Percentiles rank a stretch among this genome's conserved stretches.
Conservation (phyloP, 1,140 invertebrate species). For the Sinonovacula constricta region DNA sequence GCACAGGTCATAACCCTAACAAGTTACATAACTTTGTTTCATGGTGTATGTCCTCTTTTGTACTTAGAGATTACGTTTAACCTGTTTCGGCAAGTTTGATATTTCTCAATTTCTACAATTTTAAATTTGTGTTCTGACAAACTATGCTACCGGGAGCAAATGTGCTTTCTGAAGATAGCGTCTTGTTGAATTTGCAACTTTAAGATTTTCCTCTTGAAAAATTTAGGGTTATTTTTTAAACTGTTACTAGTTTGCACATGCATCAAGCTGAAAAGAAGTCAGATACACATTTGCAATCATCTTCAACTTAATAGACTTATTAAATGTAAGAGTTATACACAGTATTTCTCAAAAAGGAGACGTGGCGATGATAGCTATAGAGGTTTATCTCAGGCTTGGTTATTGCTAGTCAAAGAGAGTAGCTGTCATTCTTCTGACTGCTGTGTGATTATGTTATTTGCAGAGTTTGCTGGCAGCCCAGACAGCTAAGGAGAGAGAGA, state of each 20-base stretch:
- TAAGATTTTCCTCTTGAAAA: too few relatives aligned
- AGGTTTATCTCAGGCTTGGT: background rate
- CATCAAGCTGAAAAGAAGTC: background rate
- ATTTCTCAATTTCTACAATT: too few relatives aligned
- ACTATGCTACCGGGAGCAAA: too few relatives aligned
- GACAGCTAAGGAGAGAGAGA: conserved; percentile 96
- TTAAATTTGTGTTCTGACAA: too few relatives aligned
- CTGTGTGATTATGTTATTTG: conserved; percentile 22
- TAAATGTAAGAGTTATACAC: background rate
- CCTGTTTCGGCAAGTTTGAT: too few relatives aligned
- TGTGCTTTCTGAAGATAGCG: too few relatives aligned
- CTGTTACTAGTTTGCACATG: background rate
- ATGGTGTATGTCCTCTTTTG: too few relatives aligned
- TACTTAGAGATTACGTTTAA: too few relatives aligned
- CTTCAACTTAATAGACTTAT: background rate
- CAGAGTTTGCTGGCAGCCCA: conserved; percentile 94
- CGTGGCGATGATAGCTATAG: background rate
- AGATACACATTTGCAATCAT: background rate
- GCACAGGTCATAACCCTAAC: too few relatives aligned
- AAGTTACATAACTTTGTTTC: too few relatives aligned
- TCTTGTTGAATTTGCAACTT: too few relatives aligned
- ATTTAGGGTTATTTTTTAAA: too few relatives aligned
- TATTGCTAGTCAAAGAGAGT: background rate
- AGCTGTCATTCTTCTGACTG: background rate
- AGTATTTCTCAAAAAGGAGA: background rate